Percentiles rank a stretch among this genome's conserved stretches.
These are phyloP conservation scores for Holothuria scabra DNA, from an alignment of 53 echinoderm and acorn worm genomes.

Conservation along the genomic window DNA sequence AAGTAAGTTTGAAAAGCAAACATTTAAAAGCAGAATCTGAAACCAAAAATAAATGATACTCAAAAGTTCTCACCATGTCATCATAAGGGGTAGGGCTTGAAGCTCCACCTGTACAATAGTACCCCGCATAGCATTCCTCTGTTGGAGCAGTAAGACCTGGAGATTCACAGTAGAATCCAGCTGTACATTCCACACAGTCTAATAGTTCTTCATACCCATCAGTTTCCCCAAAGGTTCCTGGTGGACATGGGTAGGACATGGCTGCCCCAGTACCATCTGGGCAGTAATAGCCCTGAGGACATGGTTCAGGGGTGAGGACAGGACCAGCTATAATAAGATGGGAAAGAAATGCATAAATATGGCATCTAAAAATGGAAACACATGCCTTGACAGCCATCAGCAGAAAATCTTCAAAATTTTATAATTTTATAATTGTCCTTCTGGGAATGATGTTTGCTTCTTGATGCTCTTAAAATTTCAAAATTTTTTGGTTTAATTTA, in stretches of 20 bases:
- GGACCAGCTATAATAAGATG: constrained; percentile 71
- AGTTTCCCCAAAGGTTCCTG: constrained; percentile 82
- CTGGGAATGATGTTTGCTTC: too few species aligned
- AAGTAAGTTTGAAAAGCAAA: too few species aligned
- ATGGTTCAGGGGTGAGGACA: constrained; percentile 68
- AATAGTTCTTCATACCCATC: constrained; percentile 62
- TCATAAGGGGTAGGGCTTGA: constrained; percentile 87
- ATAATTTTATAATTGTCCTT: too few species aligned
- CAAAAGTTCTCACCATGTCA: constrained; percentile 73
- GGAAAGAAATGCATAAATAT: background rate
- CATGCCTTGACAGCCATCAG: too few species aligned
- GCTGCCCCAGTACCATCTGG: constrained; percentile 80
- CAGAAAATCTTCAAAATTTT: too few species aligned
- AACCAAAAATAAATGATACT: background rate
- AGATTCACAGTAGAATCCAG: constrained; percentile 83
- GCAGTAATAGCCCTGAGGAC: constrained; percentile 96
- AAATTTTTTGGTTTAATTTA: too few species aligned
- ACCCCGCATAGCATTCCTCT: constrained; percentile 92
- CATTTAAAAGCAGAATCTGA: background rate
- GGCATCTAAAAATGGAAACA: too few species aligned
- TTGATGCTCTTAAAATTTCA: too few species aligned
- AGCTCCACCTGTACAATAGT: constrained; percentile 89
- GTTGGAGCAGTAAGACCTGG: constrained; percentile 85
- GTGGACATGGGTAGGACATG: constrained; percentile 80
- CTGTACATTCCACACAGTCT: constrained; percentile 83